Percentiles rank a stretch among this genome's conserved stretches.
These are phyloP conservation scores for Leptoteleia sp. DNA, from an alignment of 1,140 invertebrate species.

Conservation along the genomic window DNA sequence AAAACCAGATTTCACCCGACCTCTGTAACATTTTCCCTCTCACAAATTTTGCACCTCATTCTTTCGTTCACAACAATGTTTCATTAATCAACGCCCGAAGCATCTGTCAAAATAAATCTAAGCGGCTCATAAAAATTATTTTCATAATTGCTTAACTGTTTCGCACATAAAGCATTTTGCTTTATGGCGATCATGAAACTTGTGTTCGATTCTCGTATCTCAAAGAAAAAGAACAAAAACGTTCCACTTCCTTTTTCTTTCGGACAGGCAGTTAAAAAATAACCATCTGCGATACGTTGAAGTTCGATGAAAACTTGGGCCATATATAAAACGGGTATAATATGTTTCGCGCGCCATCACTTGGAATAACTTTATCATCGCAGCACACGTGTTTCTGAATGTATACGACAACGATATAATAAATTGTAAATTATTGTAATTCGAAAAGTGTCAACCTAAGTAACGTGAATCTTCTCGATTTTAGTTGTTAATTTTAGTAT, in stretches of 20 bases:
- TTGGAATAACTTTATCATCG: conserved; percentile 41
- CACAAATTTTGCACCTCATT: too few relatives aligned
- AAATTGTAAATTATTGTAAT: conserved; percentile 21
- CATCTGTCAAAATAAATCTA: conserved; percentile 1
- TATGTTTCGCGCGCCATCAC: conserved; percentile 45
- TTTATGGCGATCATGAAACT: conserved; percentile 9
- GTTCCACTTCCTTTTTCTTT: background rate
- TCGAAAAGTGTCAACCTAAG: background rate
- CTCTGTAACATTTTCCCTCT: too few relatives aligned
- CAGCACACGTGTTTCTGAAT: conserved; percentile 33
- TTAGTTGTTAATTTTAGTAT: conserved; percentile 19
- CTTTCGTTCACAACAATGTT: too few relatives aligned
- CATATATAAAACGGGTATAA: conserved; percentile 57
- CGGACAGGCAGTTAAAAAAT: conserved; percentile 8
- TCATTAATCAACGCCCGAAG: too few relatives aligned
- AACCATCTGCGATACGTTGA: conserved; percentile 23
- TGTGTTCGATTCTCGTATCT: conserved; percentile 2
- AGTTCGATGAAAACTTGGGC: conserved; percentile 55
- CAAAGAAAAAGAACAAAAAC: background rate
- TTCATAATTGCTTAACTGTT: conserved; percentile 7
- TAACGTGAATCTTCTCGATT: background rate
- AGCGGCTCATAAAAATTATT: background rate
- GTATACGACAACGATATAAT: conserved; percentile 28
- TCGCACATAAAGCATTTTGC: background rate
- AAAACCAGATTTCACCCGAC: conserved; percentile 1